Base-by-base conservation (phyloP, 2,113 vertebrate species). In the Cryptotis parvus region DNA sequence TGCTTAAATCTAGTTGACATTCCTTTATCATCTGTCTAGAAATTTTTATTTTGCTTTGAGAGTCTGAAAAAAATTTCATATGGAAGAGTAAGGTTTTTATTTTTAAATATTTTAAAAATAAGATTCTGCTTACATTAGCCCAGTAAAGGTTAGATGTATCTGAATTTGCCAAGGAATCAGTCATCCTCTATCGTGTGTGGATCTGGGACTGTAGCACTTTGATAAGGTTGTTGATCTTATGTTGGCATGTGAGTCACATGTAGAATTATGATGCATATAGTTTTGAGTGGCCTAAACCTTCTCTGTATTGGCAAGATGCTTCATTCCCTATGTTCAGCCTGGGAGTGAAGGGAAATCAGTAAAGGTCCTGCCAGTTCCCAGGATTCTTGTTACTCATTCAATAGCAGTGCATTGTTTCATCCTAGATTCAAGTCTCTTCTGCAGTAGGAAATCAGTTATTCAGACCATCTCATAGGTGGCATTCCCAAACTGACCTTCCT, bases 11-110 rank as follows among this genome's bases (percentile, higher is more conserved):
- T 72, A 72, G 3, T 76, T 92, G 41, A 58, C 41, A 80, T 75
- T 37, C 29, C 76, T 86, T 39, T 52, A 4, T 39, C 35, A 82
- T 92, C 83, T 96, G 52, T 76, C 93, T 92, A 76, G 79, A 86
- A 65, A 68, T 41, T 1, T 2, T 84, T 49, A 68, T 85, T 93
- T 88, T 92, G 29, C 27, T 10, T n/a, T 1, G 24, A 75, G 20
- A 49, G 31, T 29, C 22, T 69, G 52, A 84, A 83, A 65, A 84
- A 61, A 90, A 55, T 8, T n/a, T n/a, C 27, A 29, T 12, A 58
- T 58, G 55, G 55, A 24, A 29, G 63, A 65, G 63, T 29, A 65
- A 31, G 7, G 27, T 11, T 27, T 65, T 65, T 55, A 22, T 33
- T 33, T n/a, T 68, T 68, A 80, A 35, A 81, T 33, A 81, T 49